Evolutionary conservation across 2,888 invertebrate genomes (phyloP).

Genomic region (Laspeyria flexula): DNA sequence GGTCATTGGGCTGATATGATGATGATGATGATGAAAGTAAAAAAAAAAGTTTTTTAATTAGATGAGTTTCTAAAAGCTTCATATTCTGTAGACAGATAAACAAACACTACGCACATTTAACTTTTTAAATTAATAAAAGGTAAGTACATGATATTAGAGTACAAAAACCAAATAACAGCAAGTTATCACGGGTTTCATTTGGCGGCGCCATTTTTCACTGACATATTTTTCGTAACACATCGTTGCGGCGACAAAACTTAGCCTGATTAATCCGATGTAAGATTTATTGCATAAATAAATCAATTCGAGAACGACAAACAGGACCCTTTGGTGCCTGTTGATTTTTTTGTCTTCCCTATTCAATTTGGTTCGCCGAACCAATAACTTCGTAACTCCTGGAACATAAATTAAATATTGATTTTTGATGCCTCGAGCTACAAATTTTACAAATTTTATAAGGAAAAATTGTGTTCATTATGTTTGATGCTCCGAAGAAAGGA

Average conservation of each 20-base stretch:
- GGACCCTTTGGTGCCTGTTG: conserved; percentile 49
- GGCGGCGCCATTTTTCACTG: conserved; percentile 36
- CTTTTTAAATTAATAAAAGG: no score
- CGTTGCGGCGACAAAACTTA: conserved; percentile 69
- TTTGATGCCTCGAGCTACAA: conserved; percentile 29
- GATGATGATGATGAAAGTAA: no score
- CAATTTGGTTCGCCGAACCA: conserved; percentile 52
- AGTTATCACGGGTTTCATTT: conserved; percentile 31
- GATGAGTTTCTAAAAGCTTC: no score
- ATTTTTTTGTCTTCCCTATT: conserved; percentile 62
- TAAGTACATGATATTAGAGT: conserved; percentile 11
- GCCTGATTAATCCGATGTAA: conserved; percentile 78
- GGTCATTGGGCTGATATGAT: no score
- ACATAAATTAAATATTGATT: conserved; percentile 55
- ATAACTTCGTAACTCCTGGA: conserved; percentile 52
- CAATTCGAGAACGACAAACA: conserved; percentile 73
- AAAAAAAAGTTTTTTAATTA: no score
- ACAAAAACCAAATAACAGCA: conserved; percentile 19
- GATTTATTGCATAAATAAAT: conserved; percentile 81
- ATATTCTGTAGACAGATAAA: background rate
- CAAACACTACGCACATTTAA: no score
- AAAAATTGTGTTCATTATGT: conserved; percentile 41
- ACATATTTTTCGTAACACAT: conserved; percentile 61
- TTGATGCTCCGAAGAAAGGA: conserved; percentile 19
- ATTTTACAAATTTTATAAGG: conserved; percentile 34